These are phyloP conservation scores for Graphium colonna DNA, from an alignment of 2,888 invertebrate species.

Conservation along the genomic window DNA sequence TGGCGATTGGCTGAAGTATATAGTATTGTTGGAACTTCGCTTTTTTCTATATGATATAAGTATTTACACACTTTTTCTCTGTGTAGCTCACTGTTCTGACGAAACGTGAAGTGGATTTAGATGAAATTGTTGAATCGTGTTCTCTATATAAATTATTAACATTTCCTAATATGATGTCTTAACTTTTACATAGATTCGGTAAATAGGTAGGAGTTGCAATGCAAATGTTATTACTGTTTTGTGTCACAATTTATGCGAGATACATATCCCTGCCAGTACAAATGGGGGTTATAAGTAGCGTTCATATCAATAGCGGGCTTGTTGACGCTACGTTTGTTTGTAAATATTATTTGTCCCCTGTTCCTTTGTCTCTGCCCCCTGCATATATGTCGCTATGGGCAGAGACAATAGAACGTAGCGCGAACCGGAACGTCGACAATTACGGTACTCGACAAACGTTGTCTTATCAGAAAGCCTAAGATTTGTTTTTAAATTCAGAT, in stretches of 20 bases:
- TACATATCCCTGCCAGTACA: conserved; percentile 68
- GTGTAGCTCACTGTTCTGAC: conserved; percentile 40
- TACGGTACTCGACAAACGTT: conserved; percentile 45
- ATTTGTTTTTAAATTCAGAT: conserved; percentile 77
- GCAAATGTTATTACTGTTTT: conserved; percentile 23
- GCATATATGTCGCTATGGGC: conserved; percentile 2
- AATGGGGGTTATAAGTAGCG: conserved; percentile 50
- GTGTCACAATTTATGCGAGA: conserved; percentile 28
- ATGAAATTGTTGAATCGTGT: conserved; percentile 7
- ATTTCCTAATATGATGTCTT: conserved; percentile 1
- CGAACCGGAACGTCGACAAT: conserved; percentile 35
- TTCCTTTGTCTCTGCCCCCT: conserved; percentile 34
- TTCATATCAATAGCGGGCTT: conserved; percentile 61
- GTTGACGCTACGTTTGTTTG: conserved; percentile 49
- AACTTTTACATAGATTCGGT: conserved; percentile 11
- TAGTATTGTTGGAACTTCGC: conserved; percentile 34
- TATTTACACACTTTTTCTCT: conserved; percentile 37
- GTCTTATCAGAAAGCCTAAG: conserved; percentile 72
- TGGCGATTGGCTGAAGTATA: conserved; percentile 42
- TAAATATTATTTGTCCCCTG: conserved; percentile 51
- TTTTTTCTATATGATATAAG: conserved; percentile 38
- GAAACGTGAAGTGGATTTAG: conserved; percentile 45
- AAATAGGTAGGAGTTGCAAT: conserved; percentile 25
- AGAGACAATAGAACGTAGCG: conserved; percentile 29
- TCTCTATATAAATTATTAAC: conserved; percentile 13